Base-by-base conservation (phyloP, 2,888 invertebrate species). In the Drosophila pseudotalamancana region DNA sequence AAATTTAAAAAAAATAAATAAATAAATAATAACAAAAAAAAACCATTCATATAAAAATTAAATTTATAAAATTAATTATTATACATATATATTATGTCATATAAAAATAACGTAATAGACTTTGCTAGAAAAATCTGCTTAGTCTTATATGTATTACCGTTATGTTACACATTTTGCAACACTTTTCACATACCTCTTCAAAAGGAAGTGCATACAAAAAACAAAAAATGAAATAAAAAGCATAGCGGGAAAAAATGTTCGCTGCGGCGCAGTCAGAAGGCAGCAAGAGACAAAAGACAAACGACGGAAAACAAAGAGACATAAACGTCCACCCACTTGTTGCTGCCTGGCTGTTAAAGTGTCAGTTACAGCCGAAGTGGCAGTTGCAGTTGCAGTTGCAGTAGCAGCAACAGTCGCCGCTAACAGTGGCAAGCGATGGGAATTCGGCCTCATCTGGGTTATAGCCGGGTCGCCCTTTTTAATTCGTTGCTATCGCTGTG, bases 321-420 rank as follows among this genome's bases (percentile, higher is more conserved):
- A 79, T 87, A 84, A 87, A 84, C 71, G 84, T 84, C 84, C 84
- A 81, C 84, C 84, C 87, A 84, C 84, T 84, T 84, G 84, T 77
- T 87, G 84, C 59, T 72, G 63, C 54, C 37, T 55, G 66, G 72
- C 87, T 79, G 81, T 75, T 77, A 72, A 81, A 83, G 83, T 86
- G 86, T 84, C 87, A 81, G 84, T 86, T 84, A 85, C 81, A 67
- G 63, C 43, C 35, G 57, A n/a, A 65, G 23, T 23, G 34, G 56
- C 62, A 50, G 64, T 53, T 35, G 55, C 64, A 45, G 59, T 57
- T 27, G 49, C 57, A 51, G 48, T 18, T n/a, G 54, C 51, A 35
- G 53, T 23, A 19, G 55, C 60, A 37, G 51, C 23, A 32, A 39
- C 48, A 37, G 59, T 31, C 45, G 61, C 61, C 39, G 45, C 49